Evolutionary conservation across 2,888 invertebrate species (phyloP).

Genomic region (Troides aeacus): DNA sequence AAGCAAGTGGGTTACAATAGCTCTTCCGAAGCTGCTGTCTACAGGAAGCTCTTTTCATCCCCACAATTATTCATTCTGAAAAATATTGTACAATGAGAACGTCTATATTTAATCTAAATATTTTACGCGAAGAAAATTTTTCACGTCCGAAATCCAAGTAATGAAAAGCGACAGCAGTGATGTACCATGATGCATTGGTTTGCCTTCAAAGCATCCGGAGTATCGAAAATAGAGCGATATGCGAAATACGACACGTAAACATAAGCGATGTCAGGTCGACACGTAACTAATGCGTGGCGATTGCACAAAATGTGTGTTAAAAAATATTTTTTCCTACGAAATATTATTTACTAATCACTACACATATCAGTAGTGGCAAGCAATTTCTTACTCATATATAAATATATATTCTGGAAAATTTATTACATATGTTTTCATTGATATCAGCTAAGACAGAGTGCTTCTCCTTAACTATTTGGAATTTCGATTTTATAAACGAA

Average conservation of each 20-base stretch:
- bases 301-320: neutral
- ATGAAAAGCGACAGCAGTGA: conserved; percentile 11
- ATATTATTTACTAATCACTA: neutral
- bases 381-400: neutral
- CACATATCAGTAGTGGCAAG: neutral
- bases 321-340: neutral
- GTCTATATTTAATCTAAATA: neutral
- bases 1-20: conserved; percentile 7
- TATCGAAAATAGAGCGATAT: conserved; percentile 21
- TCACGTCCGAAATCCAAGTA: neutral
- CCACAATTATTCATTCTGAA: conserved; percentile 1
- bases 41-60: conserved; percentile 1
- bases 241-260: conserved; percentile 27
- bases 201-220: conserved; percentile 25
- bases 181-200: conserved; percentile 22
- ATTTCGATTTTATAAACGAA: neutral
- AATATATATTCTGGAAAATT: neutral
- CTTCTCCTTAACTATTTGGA: neutral
- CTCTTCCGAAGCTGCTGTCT: conserved; percentile 7
- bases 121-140: neutral
- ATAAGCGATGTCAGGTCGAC: conserved; percentile 20
- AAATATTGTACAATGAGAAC: neutral
- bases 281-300: conserved; percentile 18
- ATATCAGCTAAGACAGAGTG: neutral
- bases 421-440: neutral